phyloP scores from a whole-genome alignment of 2,888 invertebrate species.

The Pterostichus madidus region DNA sequence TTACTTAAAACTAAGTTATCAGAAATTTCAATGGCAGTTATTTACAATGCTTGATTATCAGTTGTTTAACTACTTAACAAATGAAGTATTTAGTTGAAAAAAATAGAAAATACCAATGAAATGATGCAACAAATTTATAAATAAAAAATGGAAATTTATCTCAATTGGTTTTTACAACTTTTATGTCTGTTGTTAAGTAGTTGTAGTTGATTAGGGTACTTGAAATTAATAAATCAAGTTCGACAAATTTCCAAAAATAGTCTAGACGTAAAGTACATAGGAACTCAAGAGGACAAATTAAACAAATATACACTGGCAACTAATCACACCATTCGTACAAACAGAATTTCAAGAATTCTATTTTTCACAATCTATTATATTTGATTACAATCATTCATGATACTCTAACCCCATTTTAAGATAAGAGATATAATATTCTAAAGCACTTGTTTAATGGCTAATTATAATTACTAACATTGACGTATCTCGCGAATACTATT shows the following conservation, averaged over 20 bases:
- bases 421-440: too few relatives aligned
- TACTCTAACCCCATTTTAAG: too few relatives aligned
- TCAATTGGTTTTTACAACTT: conserved; percentile 3
- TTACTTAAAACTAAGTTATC: conserved; percentile 31
- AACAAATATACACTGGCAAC: not conserved
- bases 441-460: too few relatives aligned
- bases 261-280: conserved; percentile 21
- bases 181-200: conserved; percentile 1
- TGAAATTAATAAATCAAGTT: conserved; percentile 23
- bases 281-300: not conserved
- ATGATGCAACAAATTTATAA: conserved; percentile 20
- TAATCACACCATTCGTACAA: not conserved
- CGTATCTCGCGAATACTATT: too few relatives aligned
- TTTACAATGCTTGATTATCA: conserved; percentile 26
- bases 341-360: too few relatives aligned
- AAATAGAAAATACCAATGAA: conserved; percentile 37
- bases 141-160: conserved; percentile 19
- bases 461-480: too few relatives aligned
- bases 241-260: conserved; percentile 35
- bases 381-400: too few relatives aligned
- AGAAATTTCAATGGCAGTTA: conserved; percentile 45
- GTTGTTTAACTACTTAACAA: conserved; percentile 34
- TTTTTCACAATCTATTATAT: too few relatives aligned
- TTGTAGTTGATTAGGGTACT: conserved; percentile 24
- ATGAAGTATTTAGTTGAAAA: conserved; percentile 29